These are phyloP conservation scores for Pangasianodon gigas DNA, from an alignment of 2,113 vertebrate genomes.

Conservation along the genomic window DNA sequence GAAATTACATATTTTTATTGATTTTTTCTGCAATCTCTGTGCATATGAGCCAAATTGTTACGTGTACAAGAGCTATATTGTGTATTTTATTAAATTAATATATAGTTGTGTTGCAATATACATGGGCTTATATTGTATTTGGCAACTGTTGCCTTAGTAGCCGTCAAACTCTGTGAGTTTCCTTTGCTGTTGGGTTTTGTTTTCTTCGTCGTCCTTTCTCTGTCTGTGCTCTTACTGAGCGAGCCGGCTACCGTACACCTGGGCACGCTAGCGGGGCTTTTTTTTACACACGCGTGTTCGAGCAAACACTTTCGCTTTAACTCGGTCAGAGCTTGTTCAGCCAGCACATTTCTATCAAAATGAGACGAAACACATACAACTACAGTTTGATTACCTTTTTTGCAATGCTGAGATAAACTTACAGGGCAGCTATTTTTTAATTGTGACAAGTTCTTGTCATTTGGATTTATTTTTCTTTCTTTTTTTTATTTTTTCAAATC, in stretches of 20 bases:
- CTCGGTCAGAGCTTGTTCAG: constrained; percentile 85
- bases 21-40: constrained; percentile 98
- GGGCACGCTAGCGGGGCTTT: constrained; percentile 76
- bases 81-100: constrained; percentile 99
- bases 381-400: constrained; percentile 69
- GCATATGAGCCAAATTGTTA: constrained; percentile 99
- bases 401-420: constrained; percentile 84
- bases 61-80: constrained; percentile 99
- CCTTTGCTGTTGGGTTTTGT: constrained; percentile 78
- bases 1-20: constrained; percentile 99
- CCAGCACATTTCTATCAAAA: constrained; percentile 67
- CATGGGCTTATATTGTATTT: constrained; percentile 99
- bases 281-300: constrained; percentile 88
- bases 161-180: constrained; percentile 99
- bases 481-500: constrained; percentile 41
- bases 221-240: constrained; percentile 79
- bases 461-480: constrained; percentile 54
- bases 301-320: constrained; percentile 85
- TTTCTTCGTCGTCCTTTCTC: constrained; percentile 61
- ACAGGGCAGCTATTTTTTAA: constrained; percentile 79
- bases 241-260: constrained; percentile 87
- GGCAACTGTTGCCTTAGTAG: constrained; percentile 99
- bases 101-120: constrained; percentile 99
- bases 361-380: constrained; percentile 44
- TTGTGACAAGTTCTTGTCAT: constrained; percentile 63